Evolutionary conservation across 1,140 invertebrate genomes (phyloP), one percentile per base, ranked within the genome.

Genomic region (Drosophila erecta): DNA sequence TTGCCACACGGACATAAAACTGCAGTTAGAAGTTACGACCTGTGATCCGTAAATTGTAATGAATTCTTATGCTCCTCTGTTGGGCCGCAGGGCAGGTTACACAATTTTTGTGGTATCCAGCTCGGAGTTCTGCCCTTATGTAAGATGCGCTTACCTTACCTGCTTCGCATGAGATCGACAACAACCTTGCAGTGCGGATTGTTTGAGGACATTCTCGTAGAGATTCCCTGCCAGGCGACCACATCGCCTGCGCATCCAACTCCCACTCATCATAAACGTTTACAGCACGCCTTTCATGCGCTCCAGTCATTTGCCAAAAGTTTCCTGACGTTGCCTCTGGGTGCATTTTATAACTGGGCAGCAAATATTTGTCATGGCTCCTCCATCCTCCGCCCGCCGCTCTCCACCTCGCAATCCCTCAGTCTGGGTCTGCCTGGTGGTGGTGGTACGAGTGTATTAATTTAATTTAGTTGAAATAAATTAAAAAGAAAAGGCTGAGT

Each of bases 381-480:
- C 44, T 24, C n/a, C 1, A 7, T 24, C 0, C 30, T 24, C 3
- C 5, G 1, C 44, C 12, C 15, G 15, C 8, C 17, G 15, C 1
- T 17, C 17, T 17, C 17, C 17, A 17, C 17, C 38, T 41, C 12
- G 30, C 8, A 30, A 30, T 30, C 3, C 12, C 38, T 35, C 12
- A 8, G 12, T 17, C 46, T 43, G 4, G 55, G 50, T 70, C 74
- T 64, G 74, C 57, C 53, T 58, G 40, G 64, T 62, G 67, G 61
- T 58, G 40, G 64, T 62, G 67, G 61, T 62, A 17, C 17, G 17
- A 17, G 17, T 17, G 62, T 85, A 86, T 86, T 85, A 85, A 85
- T 86, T 85, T 86, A 85, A 85, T 85, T 85, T 86, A 76, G 81
- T 81, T 80, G 73, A 86, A 86, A 85, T 85, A 76, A 85, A 85